Base-by-base conservation (phyloP, 2,888 invertebrate genomes). In the Erannis defoliaria region DNA sequence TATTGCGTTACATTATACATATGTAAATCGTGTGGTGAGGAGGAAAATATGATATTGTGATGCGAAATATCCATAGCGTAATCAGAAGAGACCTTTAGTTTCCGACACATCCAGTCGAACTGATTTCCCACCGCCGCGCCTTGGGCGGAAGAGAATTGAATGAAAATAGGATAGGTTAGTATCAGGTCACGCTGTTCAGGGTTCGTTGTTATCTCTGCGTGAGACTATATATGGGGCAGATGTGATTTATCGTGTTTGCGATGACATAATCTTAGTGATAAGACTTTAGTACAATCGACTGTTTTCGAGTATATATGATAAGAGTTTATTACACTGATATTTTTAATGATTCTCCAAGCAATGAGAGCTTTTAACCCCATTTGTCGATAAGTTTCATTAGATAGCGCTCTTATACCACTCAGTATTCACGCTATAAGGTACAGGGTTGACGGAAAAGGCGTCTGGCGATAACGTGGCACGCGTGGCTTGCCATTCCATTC, bases 81-180 rank as follows among this genome's bases (percentile, higher is more conserved):
- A 1, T 45, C 26, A 10, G 43, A 29, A 26, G n/a, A 45, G 16
- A 10, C 0, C 8, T 26, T 45, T 45, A 68, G 70, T 68, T 75
- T 70, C 57, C 62, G 51, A 62, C 58, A 55, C 61, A 49, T 55
- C 60, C 57, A 43, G 50, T 64, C 63, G 60, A 2, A 42, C 68
- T 66, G 67, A 72, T 71, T 62, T 49, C 21, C 2, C 33, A 16
- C 1, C 14, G 46, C 59, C 53, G 1, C 14, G 46, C 59, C 53
- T 55, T 31, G 18, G 38, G 42, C 48, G 53, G 9, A 19, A 31
- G 10, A 29, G 31, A 45, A 55, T 45, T 46, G 40, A 55, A 55
- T 64, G 26, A 43, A 54, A 35, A 62, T 42, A 26, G 38, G 51
- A 23, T 31, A 50, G 35, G 49, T 55, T 38, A 45, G 42, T 43